A percentile compares a stretch with the other conserved stretches of the same genome.
Evolutionary conservation across 2,888 invertebrate species (phyloP).

Genomic region (Cephus pygmeus): DNA sequence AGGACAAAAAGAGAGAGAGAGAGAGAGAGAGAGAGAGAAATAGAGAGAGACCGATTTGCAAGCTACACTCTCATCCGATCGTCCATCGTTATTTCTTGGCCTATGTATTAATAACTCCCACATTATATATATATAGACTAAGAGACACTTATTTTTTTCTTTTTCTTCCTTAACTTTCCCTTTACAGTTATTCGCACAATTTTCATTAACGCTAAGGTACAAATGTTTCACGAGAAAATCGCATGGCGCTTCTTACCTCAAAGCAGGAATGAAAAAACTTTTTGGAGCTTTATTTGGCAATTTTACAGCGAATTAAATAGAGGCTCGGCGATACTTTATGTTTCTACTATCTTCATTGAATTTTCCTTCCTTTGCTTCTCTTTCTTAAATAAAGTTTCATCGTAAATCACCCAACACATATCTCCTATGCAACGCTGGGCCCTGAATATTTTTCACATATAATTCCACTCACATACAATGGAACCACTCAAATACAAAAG

Average conservation of each 20-base stretch:
- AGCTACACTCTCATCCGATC: neutral
- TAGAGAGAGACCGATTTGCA: neutral
- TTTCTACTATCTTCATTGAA: neutral
- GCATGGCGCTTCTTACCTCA: neutral
- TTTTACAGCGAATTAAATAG: neutral
- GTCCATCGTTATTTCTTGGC: neutral
- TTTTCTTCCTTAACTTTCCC: neutral
- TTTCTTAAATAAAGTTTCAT: neutral
- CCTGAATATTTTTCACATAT: neutral
- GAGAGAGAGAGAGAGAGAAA: neutral
- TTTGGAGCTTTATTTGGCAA: neutral
- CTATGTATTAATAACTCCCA: neutral
- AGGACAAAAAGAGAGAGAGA: neutral
- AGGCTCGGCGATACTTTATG: neutral
- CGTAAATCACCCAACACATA: neutral
- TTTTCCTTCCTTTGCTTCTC: neutral
- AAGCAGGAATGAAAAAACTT: neutral
- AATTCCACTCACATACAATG: neutral
- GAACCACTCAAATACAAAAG: neutral
- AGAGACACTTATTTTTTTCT: neutral
- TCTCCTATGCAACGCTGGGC: neutral
- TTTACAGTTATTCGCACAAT: neutral
- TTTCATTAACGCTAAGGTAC: neutral
- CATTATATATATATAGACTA: neutral
- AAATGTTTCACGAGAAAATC: neutral